Evolutionary conservation across 2,888 invertebrate genomes (phyloP).

Genomic region (Pasiphila rectangulata): DNA sequence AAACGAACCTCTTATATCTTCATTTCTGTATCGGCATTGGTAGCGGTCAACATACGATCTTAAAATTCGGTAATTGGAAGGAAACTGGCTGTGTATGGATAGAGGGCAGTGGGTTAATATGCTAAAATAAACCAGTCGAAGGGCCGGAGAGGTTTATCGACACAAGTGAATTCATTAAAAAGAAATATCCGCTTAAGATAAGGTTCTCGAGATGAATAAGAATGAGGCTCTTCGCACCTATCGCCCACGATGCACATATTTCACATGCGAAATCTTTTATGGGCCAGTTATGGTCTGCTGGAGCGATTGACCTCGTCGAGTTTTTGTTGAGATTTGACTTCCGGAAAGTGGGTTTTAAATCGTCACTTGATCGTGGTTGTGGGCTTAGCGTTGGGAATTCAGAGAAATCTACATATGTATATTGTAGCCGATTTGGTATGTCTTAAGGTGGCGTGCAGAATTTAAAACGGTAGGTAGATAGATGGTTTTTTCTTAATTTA

Average conservation of each 20-base stretch:
- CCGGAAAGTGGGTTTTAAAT: conserved; percentile 54
- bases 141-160: conserved; percentile 33
- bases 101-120: conserved; percentile 36
- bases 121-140: conserved; percentile 32
- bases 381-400: conserved; percentile 47
- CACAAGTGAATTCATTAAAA: conserved; percentile 34
- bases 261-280: conserved; percentile 36
- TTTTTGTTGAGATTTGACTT: conserved; percentile 49
- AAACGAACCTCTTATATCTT: background rate
- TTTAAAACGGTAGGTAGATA: too few species aligned
- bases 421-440: conserved; percentile 47
- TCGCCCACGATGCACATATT: conserved; percentile 49
- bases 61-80: conserved; percentile 41
- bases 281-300: conserved; percentile 42
- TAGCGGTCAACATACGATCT: conserved; percentile 5
- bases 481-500: too few species aligned
- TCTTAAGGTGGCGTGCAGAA: background rate
- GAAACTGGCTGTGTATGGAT: conserved; percentile 31
- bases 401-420: conserved; percentile 56
- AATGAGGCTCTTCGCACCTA: conserved; percentile 49
- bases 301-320: conserved; percentile 55
- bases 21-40: background rate
- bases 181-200: conserved; percentile 38
- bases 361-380: conserved; percentile 46
- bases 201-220: conserved; percentile 42